phyloP scores from a whole-genome alignment of 2,113 vertebrate species.

The Xerus inauris region DNA sequence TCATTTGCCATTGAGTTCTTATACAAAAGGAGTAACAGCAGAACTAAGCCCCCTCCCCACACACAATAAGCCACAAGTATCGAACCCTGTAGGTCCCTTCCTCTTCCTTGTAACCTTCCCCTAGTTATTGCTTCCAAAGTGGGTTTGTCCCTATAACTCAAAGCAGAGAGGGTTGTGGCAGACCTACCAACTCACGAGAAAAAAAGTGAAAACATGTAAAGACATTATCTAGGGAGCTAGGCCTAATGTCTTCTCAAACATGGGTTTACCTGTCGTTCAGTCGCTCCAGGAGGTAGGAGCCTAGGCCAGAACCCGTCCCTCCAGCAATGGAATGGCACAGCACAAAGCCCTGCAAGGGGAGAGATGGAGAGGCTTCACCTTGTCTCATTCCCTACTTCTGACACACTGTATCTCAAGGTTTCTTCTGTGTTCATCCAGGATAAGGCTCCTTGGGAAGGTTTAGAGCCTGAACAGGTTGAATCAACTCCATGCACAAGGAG shows the following conservation, averaged over 20 bases:
- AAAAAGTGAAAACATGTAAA: not conserved
- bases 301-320: slow-evolving; percentile 96
- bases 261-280: slow-evolving; percentile 95
- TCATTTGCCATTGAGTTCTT: not conserved
- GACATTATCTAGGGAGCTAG: not conserved
- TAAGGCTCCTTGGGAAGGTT: not conserved
- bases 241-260: not conserved
- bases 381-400: not conserved
- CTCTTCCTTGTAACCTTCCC: no score
- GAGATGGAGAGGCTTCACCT: not conserved
- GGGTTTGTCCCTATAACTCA: not conserved
- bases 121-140: not conserved
- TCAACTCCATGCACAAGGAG: not conserved
- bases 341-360: slow-evolving; percentile 93
- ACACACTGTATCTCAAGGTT: not conserved
- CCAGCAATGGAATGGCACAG: slow-evolving; percentile 98
- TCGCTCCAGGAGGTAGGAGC: slow-evolving; percentile 96
- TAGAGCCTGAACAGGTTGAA: not conserved
- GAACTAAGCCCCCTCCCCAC: not conserved
- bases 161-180: not conserved
- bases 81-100: not conserved
- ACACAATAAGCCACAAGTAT: not conserved
- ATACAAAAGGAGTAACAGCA: not conserved
- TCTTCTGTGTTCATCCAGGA: not conserved
- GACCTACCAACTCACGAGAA: not conserved